Evolutionary conservation across 2,113 vertebrate species (phyloP), one percentile per base, ranked within the genome.

Genomic region (Amblyornis subalaris): DNA sequence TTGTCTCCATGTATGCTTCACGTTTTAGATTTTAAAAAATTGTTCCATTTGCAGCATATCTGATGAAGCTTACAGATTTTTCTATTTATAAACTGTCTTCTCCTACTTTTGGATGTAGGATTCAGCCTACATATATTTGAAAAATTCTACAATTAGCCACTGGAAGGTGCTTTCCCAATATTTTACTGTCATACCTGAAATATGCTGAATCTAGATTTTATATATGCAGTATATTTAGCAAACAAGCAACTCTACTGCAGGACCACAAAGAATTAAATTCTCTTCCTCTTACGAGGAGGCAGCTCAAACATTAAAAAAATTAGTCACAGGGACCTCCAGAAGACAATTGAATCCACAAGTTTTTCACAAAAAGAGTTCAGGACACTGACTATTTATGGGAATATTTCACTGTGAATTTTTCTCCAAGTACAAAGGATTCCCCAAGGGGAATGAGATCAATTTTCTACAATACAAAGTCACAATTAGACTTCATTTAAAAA

Each of bases 11-110:
- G 14, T 22, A 54, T 28, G 13, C 12, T 62, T 77, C 55, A 54
- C 0, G 0, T 42, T 45, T 85, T 33, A 42, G 3, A 40, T 61
- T 79, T 6, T 0, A 4, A 40, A 58, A 60, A 69, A 1, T 1
- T 35, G 29, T 57, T 73, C 45, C 19, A 38, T 50, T 81, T 89
- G 44, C 29, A 70, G 20, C 26, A 7, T 62, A 55, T 50, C 21
- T 67, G 14, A 38, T 25, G 7, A 71, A 71, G 54, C 14, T 29
- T 75, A 9, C 29, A 40, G 10, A n/a, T 50, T 78, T 66, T 38
- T 48, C 62, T 48, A 66, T 61, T 72, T 48, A 62, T 73, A 75
- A 44, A 24, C 6, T 74, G 3, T 11, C 35, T 66, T 70, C 60
- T 82, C 14, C 31, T 51, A 45, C 51, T 45, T 57, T 18, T 42